A percentile compares a stretch with the other conserved stretches of the same genome.
Evolutionary conservation across 2,888 invertebrate species (phyloP).

Genomic region (Oligia latruncula): DNA sequence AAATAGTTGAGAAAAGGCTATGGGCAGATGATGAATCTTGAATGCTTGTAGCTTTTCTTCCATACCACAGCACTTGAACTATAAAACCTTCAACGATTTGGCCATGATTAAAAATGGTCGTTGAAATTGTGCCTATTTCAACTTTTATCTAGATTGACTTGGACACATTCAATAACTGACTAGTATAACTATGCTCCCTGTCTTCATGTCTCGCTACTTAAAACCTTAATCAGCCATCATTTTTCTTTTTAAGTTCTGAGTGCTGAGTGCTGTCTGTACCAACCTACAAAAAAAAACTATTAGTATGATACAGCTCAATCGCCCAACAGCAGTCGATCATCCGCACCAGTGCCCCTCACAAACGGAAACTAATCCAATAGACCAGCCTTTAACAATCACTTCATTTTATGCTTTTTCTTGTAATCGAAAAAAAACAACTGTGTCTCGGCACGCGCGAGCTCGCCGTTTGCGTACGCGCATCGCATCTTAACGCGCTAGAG

Average conservation of each 20-base stretch:
- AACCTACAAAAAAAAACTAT: neutral
- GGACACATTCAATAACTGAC: neutral
- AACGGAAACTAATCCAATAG: conserved; percentile 81
- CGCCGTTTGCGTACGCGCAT: conserved; percentile 79
- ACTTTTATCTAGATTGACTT: neutral
- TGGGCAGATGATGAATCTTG: too few relatives aligned
- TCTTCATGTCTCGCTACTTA: neutral
- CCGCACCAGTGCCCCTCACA: conserved; percentile 41
- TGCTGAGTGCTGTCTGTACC: neutral
- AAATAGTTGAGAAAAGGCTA: too few relatives aligned
- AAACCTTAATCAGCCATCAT: neutral
- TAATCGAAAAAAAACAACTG: conserved; percentile 79
- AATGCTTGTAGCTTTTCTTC: too few relatives aligned
- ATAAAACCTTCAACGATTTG: neutral
- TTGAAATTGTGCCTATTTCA: neutral
- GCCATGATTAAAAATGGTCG: neutral
- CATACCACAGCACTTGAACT: too few relatives aligned
- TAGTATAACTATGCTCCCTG: neutral
- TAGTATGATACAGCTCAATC: conserved; percentile 16
- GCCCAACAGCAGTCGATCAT: conserved; percentile 29
- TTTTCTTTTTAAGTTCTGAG: neutral
- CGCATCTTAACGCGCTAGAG: conserved; percentile 80
- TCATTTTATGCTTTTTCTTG: conserved; percentile 86
- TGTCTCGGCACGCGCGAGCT: conserved; percentile 85
- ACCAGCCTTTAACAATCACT: conserved; percentile 75